These are phyloP conservation scores for Salmo trutta DNA, from an alignment of 2,797 vertebrate species.

Conservation along the genomic window DNA sequence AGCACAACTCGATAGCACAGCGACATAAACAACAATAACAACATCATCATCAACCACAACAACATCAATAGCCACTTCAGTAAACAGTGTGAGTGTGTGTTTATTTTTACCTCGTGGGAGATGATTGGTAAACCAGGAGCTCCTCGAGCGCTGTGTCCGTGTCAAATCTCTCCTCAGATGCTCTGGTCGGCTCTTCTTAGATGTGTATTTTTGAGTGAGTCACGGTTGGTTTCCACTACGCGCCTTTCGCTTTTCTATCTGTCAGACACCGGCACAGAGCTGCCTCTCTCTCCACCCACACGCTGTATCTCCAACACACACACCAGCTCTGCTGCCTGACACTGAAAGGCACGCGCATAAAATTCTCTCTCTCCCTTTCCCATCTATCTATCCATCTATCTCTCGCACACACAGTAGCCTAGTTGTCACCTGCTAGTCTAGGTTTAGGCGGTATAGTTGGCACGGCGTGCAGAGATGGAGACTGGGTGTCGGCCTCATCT, in stretches of 20 bases:
- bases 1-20: not conserved
- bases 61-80: not conserved
- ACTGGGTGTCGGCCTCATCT: conserved; percentile 61
- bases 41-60: not conserved
- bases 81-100: not conserved
- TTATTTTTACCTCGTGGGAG: not conserved
- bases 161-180: not conserved
- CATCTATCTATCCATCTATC: not conserved
- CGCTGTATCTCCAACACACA: not conserved
- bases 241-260: conserved; percentile 7
- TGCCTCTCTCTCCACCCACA: not conserved
- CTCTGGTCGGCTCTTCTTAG: too few relatives aligned
- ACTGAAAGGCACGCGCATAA: not conserved
- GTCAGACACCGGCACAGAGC: not conserved
- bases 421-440: conserved; percentile 61
- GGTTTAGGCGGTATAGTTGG: conserved; percentile 50
- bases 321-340: not conserved
- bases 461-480: conserved; percentile 52
- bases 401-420: not conserved
- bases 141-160: not conserved
- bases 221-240: not conserved
- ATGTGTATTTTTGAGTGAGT: too few relatives aligned
- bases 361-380: not conserved
- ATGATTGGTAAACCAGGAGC: not conserved
- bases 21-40: not conserved